Percentiles rank a stretch among this genome's conserved stretches.
Evolutionary conservation across 1,140 invertebrate genomes (phyloP).

Genomic region (Macrocentrus cingulum): DNA sequence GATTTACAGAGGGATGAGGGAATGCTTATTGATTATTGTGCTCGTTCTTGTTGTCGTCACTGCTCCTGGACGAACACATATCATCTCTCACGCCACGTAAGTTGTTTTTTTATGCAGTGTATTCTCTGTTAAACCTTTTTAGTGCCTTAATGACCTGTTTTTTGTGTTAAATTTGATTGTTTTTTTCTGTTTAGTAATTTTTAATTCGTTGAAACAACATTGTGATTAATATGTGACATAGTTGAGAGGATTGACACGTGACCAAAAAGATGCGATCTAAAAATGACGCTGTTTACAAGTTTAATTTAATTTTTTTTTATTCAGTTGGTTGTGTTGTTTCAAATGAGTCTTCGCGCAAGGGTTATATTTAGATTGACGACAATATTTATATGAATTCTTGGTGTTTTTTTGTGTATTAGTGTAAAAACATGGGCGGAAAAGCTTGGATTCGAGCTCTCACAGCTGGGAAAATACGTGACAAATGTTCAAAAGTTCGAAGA

Average conservation of each 20-base stretch:
- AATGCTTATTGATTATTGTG: slow-evolving; percentile 38
- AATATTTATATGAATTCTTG: too few relatives aligned
- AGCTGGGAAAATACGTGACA: slow-evolving; percentile 72
- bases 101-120: too few relatives aligned
- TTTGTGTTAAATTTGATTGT: slow-evolving; percentile 1
- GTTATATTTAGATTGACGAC: too few relatives aligned
- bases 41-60: slow-evolving; percentile 44
- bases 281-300: too few relatives aligned
- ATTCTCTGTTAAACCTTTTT: too few relatives aligned
- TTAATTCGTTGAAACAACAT: too few relatives aligned
- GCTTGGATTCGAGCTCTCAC: slow-evolving; percentile 70
- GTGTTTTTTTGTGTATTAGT: slow-evolving; percentile 48
- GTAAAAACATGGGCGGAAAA: slow-evolving; percentile 73
- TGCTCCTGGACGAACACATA: slow-evolving; percentile 39
- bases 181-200: too few relatives aligned
- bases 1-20: slow-evolving; percentile 36
- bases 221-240: too few relatives aligned
- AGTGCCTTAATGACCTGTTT: not conserved
- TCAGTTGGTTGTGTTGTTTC: too few relatives aligned
- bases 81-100: slow-evolving; percentile 49
- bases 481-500: slow-evolving; percentile 72
- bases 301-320: too few relatives aligned
- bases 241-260: slow-evolving; percentile 15
- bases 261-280: not conserved
- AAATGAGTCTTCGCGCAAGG: too few relatives aligned